Evolutionary conservation across 1,140 invertebrate genomes (phyloP).

Genomic region (Listronotus oregonensis): DNA sequence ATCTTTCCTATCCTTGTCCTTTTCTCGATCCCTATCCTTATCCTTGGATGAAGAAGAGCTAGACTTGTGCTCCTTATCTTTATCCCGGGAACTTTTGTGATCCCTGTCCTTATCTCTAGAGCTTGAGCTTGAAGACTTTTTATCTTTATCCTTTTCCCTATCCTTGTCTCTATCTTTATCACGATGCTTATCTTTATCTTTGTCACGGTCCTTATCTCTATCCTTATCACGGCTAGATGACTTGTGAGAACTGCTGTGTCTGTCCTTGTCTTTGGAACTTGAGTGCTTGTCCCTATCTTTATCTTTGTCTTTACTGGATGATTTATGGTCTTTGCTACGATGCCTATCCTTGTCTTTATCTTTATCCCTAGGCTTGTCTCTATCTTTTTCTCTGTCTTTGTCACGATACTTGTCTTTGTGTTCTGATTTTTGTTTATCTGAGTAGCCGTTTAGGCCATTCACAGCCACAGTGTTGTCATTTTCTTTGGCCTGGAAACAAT

Average conservation of each 20-base stretch:
- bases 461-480: constrained; percentile 57
- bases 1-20: constrained; percentile 53
- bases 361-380: constrained; percentile 62
- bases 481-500: constrained; percentile 37
- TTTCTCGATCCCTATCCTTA: constrained; percentile 55
- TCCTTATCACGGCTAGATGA: constrained; percentile 34
- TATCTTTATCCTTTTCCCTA: constrained; percentile 56
- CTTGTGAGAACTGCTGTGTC: constrained; percentile 38
- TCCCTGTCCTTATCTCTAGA: constrained; percentile 54
- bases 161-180: constrained; percentile 49
- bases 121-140: constrained; percentile 31
- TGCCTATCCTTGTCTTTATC: constrained; percentile 64
- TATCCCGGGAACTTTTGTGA: constrained; percentile 8
- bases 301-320: constrained; percentile 63
- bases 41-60: constrained; percentile 66
- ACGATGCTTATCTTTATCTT: constrained; percentile 39
- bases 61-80: constrained; percentile 55
- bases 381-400: constrained; percentile 46
- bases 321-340: constrained; percentile 62
- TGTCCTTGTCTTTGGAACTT: constrained; percentile 60
- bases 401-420: constrained; percentile 70
- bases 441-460: constrained; percentile 73
- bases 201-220: constrained; percentile 42
- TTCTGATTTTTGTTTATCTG: constrained; percentile 71
- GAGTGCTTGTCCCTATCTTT: constrained; percentile 57